Evolutionary conservation across 1,140 invertebrate species (phyloP).

Genomic region (Bombus balteatus): DNA sequence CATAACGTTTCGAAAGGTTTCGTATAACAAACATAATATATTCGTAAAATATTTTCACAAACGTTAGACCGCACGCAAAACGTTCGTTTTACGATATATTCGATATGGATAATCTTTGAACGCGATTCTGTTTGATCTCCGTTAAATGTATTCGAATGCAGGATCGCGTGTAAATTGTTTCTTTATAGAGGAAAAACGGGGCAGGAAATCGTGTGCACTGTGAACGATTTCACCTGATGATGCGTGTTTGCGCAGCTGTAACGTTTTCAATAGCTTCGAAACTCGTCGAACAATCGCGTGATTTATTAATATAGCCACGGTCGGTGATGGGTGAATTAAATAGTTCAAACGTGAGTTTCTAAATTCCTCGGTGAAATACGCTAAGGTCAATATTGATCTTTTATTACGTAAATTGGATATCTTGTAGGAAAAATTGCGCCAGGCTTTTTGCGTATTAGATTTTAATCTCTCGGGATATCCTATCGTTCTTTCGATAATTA

Average conservation of each 20-base stretch:
- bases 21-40: background rate
- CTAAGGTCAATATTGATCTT: background rate
- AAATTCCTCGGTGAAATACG: background rate
- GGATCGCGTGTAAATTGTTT: conserved; percentile 12
- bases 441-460: background rate
- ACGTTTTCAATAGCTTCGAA: conserved; percentile 53
- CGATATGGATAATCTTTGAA: background rate
- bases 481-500: background rate
- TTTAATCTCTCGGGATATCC: background rate
- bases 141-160: background rate
- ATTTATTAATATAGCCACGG: conserved; percentile 56
- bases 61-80: background rate
- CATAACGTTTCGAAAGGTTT: background rate
- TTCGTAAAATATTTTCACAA: background rate
- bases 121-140: background rate
- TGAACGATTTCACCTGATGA: conserved; percentile 61
- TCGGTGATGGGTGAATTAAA: background rate
- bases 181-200: background rate
- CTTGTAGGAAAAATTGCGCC: too few species aligned
- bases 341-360: background rate
- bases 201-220: background rate
- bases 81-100: background rate
- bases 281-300: conserved; percentile 41
- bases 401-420: background rate
- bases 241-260: conserved; percentile 65